A percentile compares a stretch with the other conserved stretches of the same genome.
Conservation (phyloP, 2,888 invertebrate genomes). For the Brachyopa scutellaris region DNA sequence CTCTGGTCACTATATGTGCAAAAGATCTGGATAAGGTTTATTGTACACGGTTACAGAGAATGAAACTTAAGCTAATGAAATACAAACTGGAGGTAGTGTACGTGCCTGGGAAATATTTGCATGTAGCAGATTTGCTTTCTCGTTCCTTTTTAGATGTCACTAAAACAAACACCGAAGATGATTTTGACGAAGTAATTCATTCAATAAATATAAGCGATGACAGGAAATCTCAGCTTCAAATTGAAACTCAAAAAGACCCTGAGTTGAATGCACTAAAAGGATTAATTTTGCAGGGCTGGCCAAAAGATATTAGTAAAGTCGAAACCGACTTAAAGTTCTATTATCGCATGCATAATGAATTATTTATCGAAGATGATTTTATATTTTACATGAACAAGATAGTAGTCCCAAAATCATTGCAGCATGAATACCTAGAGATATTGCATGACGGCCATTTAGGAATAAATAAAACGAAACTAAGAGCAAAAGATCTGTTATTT, state of each 20-base stretch:
- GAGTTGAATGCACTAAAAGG: background rate
- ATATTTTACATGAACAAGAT: slow-evolving; percentile 54
- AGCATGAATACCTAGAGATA: slow-evolving; percentile 67
- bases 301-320: background rate
- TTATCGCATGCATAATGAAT: background rate
- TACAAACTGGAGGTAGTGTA: slow-evolving; percentile 29
- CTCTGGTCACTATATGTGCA: background rate
- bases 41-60: slow-evolving; percentile 40
- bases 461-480: slow-evolving; percentile 71
- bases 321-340: background rate
- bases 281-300: background rate
- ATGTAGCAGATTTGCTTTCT: slow-evolving; percentile 40
- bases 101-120: slow-evolving; percentile 24
- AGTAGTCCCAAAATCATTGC: slow-evolving; percentile 69
- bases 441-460: slow-evolving; percentile 73
- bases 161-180: background rate
- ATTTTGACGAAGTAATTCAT: slow-evolving; percentile 6
- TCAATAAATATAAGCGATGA: slow-evolving; percentile 25
- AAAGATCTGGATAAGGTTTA: slow-evolving; percentile 17
- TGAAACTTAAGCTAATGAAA: slow-evolving; percentile 27
- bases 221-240: slow-evolving; percentile 7
- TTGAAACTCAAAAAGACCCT: background rate
- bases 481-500: slow-evolving; percentile 69
- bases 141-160: background rate
- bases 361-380: slow-evolving; percentile 41